Evolutionary conservation across 2,797 vertebrate genomes (phyloP), one percentile per base, ranked within the genome.

Genomic region (Nyctibius grandis): DNA sequence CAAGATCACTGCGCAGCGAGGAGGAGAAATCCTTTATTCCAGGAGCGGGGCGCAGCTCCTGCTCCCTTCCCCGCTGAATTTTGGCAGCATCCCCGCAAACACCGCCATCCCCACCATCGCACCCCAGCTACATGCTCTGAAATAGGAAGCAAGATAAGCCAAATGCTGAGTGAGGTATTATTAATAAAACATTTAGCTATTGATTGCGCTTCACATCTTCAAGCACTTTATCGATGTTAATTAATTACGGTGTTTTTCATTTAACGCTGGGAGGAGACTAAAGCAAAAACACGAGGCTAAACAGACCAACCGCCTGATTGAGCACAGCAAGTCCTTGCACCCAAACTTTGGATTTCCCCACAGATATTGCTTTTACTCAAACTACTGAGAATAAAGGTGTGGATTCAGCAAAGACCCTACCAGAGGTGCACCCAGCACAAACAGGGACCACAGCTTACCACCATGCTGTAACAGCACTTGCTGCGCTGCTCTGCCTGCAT

Each of bases 161-260:
- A n/a, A 94, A 23, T 0, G 3, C 86, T 16, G 50, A 90, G 61
- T 3, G 1, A 82, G 82, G 57, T 15, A 33, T 78, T 68, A 61
- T 28, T 40, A 69, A 59, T 20, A 95, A n/a, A n/a, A 73, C 75
- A 70, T 60, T 81, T 1, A 9, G 91, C 74, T 67, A 95, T 74
- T 70, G 85, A 93, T 47, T 59, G 75, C 1, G 0, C 6, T 21
- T 79, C 73, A 57, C 86, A 38, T 76, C 93, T 91, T 72, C 91
- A 72, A 93, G 88, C 63, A 48, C 85, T 88, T 79, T 15, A 88
- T 68, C 60, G 78, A 72, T 63, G 8, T 38, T 94, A 84, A 86
- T 93, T 93, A 95, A 94, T 95, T 92, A 80, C 92, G 77, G 89
- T 63, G 92, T 91, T 85, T 92, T 51, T 48, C 28, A 14, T 77